Evolutionary conservation across 2,113 vertebrate genomes (phyloP).

Genomic region (Pontoporia blainvillei): DNA sequence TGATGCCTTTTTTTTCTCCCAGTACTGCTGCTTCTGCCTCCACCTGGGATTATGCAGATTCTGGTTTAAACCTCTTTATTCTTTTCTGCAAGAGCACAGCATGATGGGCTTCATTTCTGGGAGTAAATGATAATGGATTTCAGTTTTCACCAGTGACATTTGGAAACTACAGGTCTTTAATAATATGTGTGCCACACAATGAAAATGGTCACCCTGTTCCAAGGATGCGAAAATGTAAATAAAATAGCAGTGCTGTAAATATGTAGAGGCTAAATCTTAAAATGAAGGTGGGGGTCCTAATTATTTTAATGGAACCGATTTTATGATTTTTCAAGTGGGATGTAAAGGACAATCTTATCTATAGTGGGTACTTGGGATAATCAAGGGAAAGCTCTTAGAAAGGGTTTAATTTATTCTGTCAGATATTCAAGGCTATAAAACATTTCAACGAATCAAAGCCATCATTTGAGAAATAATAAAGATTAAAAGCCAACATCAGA

Average conservation of each 20-base stretch:
- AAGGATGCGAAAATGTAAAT: slow-evolving; percentile 31
- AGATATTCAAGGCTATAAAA: slow-evolving; percentile 22
- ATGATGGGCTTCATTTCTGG: slow-evolving; percentile 25
- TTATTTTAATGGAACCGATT: slow-evolving; percentile 56
- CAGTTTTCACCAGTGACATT: slow-evolving; percentile 40
- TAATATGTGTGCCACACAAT: neutral
- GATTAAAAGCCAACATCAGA: neutral
- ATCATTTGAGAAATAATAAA: slow-evolving; percentile 18
- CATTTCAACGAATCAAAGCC: slow-evolving; percentile 43
- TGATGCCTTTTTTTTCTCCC: neutral
- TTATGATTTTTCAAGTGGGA: slow-evolving; percentile 42
- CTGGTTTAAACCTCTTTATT: slow-evolving; percentile 57
- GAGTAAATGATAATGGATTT: slow-evolving; percentile 53
- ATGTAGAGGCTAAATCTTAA: slow-evolving; percentile 12
- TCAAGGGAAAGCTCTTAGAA: slow-evolving; percentile 4
- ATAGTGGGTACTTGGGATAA: neutral
- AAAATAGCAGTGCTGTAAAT: slow-evolving; percentile 16
- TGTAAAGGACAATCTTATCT: slow-evolving; percentile 13
- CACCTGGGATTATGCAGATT: slow-evolving; percentile 62
- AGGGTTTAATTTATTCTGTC: slow-evolving; percentile 52
- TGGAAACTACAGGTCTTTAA: slow-evolving; percentile 17
- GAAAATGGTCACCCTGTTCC: neutral
- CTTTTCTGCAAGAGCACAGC: slow-evolving; percentile 29
- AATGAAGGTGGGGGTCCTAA: neutral
- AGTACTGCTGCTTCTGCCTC: neutral